These are phyloP conservation scores for Luperina nickerlii DNA, from an alignment of 2,888 invertebrate genomes.

Conservation along the genomic window DNA sequence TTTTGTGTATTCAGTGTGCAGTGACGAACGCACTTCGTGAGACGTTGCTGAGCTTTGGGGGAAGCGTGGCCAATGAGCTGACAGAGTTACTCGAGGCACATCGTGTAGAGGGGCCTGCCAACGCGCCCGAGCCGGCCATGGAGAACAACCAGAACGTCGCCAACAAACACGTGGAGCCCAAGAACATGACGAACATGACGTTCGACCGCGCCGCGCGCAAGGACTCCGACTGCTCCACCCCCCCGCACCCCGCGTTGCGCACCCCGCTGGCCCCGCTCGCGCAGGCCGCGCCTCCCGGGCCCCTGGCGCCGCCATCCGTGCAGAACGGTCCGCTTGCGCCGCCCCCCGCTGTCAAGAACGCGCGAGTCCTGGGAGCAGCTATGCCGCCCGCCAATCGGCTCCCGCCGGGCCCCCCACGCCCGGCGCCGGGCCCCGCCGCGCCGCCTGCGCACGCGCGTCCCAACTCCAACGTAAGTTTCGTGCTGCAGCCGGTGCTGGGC, in stretches of 20 bases:
- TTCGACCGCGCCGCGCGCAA: constrained; percentile 68
- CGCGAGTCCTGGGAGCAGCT: constrained; percentile 58
- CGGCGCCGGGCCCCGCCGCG: constrained; percentile 56
- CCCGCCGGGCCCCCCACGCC: constrained; percentile 54
- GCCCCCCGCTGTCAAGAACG: constrained; percentile 58
- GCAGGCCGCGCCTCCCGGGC: constrained; percentile 53
- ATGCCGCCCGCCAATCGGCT: constrained; percentile 58
- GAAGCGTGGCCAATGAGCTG: constrained; percentile 81
- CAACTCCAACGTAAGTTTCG: constrained; percentile 87
- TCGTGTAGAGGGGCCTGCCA: constrained; percentile 55
- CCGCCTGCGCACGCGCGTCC: constrained; percentile 67
- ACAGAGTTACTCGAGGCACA: constrained; percentile 76
- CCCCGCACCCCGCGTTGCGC: constrained; percentile 47
- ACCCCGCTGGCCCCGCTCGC: constrained; percentile 46
- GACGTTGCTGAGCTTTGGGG: constrained; percentile 87
- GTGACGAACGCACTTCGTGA: constrained; percentile 87
- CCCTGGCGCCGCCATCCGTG: constrained; percentile 53
- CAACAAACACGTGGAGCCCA: constrained; percentile 73
- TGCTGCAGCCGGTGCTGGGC: constrained; percentile 82
- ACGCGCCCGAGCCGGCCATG: constrained; percentile 35
- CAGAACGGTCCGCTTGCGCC: constrained; percentile 42
- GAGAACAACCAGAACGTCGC: constrained; percentile 79
- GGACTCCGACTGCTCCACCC: constrained; percentile 57
- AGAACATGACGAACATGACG: constrained; percentile 69
- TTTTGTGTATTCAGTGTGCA: constrained; percentile 76